Percentiles rank a stretch among this genome's conserved stretches.
phyloP scores from a whole-genome alignment of 2,113 vertebrate genomes.

The Corythoichthys intestinalis region DNA sequence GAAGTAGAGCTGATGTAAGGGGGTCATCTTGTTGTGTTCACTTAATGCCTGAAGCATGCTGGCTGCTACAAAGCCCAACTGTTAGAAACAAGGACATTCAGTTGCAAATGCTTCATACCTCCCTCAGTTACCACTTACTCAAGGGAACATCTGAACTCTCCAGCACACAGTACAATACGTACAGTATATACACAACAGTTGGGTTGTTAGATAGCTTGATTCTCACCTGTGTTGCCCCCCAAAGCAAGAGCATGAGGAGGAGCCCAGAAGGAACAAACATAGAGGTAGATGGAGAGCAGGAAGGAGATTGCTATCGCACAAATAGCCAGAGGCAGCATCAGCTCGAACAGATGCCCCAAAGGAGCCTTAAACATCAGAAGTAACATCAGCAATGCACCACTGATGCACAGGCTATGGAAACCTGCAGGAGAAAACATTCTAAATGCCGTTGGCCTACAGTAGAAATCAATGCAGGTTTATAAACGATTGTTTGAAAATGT shows the following conservation, averaged over 20 bases:
- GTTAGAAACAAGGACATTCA: slow-evolving; percentile 11
- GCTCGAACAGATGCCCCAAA: slow-evolving; percentile 73
- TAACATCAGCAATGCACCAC: slow-evolving; percentile 60
- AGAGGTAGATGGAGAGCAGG: slow-evolving; percentile 78
- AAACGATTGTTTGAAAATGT: neutral
- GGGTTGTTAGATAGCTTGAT: neutral
- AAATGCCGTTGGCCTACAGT: slow-evolving; percentile 15
- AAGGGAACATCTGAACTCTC: slow-evolving; percentile 30
- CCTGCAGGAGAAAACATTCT: slow-evolving; percentile 65
- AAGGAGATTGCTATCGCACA: slow-evolving; percentile 68
- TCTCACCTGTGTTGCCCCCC: slow-evolving; percentile 85
- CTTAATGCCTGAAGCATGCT: slow-evolving; percentile 20
- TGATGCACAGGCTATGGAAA: slow-evolving; percentile 76
- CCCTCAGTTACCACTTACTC: slow-evolving; percentile 21
- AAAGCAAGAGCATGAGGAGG: slow-evolving; percentile 73
- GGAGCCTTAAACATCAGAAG: slow-evolving; percentile 66
- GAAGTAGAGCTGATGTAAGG: slow-evolving; percentile 8
- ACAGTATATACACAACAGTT: neutral
- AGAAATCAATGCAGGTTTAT: slow-evolving; percentile 4
- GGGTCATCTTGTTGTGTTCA: slow-evolving; percentile 23
- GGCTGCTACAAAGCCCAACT: slow-evolving; percentile 30
- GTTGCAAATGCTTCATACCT: neutral
- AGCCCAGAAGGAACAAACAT: slow-evolving; percentile 74
- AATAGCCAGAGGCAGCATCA: slow-evolving; percentile 77
- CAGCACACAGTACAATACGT: slow-evolving; percentile 9